Percentiles rank a stretch among this genome's conserved stretches.
These are phyloP conservation scores for Aleadryas rufinucha DNA, from an alignment of 2,113 vertebrate genomes.

Conservation along the genomic window DNA sequence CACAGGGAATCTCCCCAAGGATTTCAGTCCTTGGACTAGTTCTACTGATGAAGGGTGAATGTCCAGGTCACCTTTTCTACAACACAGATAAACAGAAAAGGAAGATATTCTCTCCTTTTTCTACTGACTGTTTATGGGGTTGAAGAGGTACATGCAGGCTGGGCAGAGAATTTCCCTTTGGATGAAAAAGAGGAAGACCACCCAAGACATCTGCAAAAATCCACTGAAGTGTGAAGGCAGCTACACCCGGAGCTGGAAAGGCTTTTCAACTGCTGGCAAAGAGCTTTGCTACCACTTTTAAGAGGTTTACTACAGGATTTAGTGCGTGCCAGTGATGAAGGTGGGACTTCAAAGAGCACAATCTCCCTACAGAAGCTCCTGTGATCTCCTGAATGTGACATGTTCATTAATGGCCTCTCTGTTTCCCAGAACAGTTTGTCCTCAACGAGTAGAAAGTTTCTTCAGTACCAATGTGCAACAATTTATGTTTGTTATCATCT, in stretches of 20 bases:
- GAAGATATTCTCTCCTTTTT: background rate
- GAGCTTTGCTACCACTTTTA: background rate
- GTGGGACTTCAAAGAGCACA: background rate
- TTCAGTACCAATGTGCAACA: background rate
- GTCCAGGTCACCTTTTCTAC: background rate
- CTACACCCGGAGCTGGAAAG: background rate
- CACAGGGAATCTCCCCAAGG: background rate
- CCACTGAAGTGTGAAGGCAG: background rate
- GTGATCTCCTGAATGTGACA: background rate
- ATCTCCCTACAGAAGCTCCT: background rate
- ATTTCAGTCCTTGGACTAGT: background rate
- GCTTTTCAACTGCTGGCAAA: background rate
- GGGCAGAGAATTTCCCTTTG: background rate
- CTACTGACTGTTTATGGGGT: background rate
- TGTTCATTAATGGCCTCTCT: background rate
- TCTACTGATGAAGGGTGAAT: background rate
- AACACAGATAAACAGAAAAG: background rate
- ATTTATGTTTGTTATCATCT: background rate
- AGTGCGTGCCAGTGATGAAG: background rate
- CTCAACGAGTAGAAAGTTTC: background rate
- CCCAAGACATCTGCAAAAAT: background rate
- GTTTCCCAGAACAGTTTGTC: background rate
- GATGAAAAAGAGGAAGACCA: background rate
- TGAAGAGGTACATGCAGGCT: background rate
- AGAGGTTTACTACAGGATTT: background rate